Evolutionary conservation across 2,888 invertebrate genomes (phyloP).

Genomic region (Lithosia quadra): DNA sequence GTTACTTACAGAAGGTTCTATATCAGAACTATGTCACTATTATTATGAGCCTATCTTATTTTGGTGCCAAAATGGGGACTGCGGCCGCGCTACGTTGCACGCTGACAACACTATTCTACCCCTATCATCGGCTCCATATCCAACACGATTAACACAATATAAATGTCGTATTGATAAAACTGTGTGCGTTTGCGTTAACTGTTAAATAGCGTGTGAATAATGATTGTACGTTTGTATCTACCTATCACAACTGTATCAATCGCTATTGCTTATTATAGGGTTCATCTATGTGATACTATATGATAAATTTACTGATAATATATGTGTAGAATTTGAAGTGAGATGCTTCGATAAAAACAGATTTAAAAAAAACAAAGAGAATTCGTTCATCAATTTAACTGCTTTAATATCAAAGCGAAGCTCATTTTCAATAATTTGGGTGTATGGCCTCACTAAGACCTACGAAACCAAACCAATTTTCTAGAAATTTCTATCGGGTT

Average conservation of each 20-base stretch:
- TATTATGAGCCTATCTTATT: not conserved
- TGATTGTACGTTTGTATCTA: slow-evolving; percentile 60
- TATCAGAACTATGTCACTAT: not conserved
- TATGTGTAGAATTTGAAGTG: not conserved
- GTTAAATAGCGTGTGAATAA: slow-evolving; percentile 86
- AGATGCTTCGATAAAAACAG: not conserved
- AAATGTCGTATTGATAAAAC: slow-evolving; percentile 84
- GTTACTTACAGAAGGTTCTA: not conserved
- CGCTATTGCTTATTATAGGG: slow-evolving; percentile 46
- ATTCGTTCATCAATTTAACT: no score
- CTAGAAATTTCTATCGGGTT: no score
- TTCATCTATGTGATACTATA: slow-evolving; percentile 39
- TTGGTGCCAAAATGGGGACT: slow-evolving; percentile 3
- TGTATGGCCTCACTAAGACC: no score
- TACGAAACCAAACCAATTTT: no score
- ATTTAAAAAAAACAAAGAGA: no score
- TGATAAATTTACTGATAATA: slow-evolving; percentile 18
- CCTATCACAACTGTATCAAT: slow-evolving; percentile 53
- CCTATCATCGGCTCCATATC: slow-evolving; percentile 57
- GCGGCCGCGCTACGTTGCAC: slow-evolving; percentile 19
- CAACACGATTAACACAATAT: slow-evolving; percentile 81
- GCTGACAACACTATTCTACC: slow-evolving; percentile 46
- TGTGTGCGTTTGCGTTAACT: slow-evolving; percentile 74
- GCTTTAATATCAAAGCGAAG: not conserved
- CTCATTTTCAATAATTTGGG: not conserved